Evolutionary conservation across 2,113 vertebrate genomes (phyloP), one percentile per base, ranked within the genome.

Genomic region (Peromyscus californicus): DNA sequence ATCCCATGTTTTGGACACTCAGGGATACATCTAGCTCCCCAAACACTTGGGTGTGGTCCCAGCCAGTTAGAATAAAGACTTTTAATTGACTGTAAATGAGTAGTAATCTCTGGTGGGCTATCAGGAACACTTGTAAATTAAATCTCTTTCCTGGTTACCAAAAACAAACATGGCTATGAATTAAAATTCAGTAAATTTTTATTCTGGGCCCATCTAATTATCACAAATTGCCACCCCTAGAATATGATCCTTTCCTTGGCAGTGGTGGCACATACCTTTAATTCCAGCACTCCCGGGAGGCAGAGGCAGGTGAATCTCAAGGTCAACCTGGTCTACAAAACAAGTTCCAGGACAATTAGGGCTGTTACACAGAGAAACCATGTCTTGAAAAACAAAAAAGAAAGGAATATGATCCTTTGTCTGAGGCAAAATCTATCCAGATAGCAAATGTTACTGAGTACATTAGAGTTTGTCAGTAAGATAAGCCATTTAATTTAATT

Each of bases 361-460:
- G 17, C 17, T n/a, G 33, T 36, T 36, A n/a, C 13, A 36, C 13
- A 36, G 67, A 70, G 31, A 70, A 70, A 70, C 15, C 67, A 33
- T 12, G 33, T 70, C 33, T 70, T 33, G 65, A 67, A 70, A 70
- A 63, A 63, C 22, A 70, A 36, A 70, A 70, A 19, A n/a, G 7
- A 36, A 72, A 36, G 86, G 63, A 74, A 57, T 86, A 61, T 24
- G 3, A 83, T 51, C 4, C 67, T 76, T 89, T 92, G 85, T 72
- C 15, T 85, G 70, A 84, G 42, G 70, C 22, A 90, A 94, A 94
- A 79, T 92, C 24, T 90, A 85, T 19, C 24, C 36, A 90, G 57
- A 72, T 87, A 19, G 72, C 31, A 95, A 57, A 90, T 72, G 17
- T 90, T 57, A 67, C 4, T 72, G 31, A 93, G 26, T 17, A 79